Percentiles rank a stretch among this genome's conserved stretches.
phyloP scores from a whole-genome alignment of 2,888 invertebrate genomes.

The Osmoderma eremita region DNA sequence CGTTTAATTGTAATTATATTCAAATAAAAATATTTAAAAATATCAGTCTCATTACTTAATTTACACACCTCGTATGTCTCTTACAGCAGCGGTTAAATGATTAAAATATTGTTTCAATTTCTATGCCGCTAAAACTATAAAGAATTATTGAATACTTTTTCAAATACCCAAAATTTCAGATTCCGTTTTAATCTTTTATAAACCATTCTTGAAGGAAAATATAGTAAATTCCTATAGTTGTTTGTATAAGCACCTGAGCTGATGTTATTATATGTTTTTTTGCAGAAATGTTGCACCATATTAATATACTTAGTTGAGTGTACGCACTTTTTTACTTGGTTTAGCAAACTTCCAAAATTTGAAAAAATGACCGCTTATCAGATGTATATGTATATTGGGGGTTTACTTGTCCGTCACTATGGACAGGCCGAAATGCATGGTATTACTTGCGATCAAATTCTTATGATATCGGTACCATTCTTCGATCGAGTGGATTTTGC shows the following conservation, averaged over 20 bases:
- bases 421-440: conserved; percentile 51
- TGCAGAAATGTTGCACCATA: conserved; percentile 46
- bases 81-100: too few relatives aligned
- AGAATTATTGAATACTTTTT: too few relatives aligned
- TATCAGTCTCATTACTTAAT: too few relatives aligned
- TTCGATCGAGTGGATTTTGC: conserved; percentile 45
- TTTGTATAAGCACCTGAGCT: too few relatives aligned
- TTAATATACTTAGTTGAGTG: conserved; percentile 49
- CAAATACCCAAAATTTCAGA: too few relatives aligned
- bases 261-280: background rate
- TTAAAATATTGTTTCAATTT: too few relatives aligned
- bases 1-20: too few relatives aligned
- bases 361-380: conserved; percentile 41
- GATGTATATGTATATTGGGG: conserved; percentile 49
- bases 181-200: too few relatives aligned
- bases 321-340: conserved; percentile 48
- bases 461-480: conserved; percentile 44
- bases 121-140: too few relatives aligned
- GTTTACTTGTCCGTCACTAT: conserved; percentile 51
- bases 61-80: too few relatives aligned
- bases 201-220: conserved; percentile 7
- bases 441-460: conserved; percentile 46
- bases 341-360: conserved; percentile 26
- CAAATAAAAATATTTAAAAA: too few relatives aligned
- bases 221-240: too few relatives aligned